phyloP scores from a whole-genome alignment of 1,140 invertebrate genomes.

The Dreissena polymorpha region DNA sequence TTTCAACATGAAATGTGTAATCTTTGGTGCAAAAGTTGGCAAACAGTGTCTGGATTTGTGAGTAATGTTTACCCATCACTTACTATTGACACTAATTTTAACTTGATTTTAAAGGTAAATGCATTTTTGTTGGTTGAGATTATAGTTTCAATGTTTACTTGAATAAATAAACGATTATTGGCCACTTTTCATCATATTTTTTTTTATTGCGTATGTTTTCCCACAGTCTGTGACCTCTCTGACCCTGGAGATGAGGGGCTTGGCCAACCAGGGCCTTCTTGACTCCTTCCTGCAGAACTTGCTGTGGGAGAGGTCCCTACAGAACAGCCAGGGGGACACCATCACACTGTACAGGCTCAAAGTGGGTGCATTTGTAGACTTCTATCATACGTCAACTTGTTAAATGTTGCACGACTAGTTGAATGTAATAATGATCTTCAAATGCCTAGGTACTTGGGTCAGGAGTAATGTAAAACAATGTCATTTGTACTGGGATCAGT shows the following conservation, averaged over 20 bases:
- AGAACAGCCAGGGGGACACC: constrained; percentile 52
- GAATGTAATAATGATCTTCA: no score
- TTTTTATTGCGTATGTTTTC: background rate
- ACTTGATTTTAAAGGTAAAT: no score
- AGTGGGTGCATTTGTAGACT: no score
- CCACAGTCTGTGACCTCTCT: constrained; percentile 71
- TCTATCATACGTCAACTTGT: no score
- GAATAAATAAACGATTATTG: background rate
- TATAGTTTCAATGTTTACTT: background rate
- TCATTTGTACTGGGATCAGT: no score
- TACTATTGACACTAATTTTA: no score
- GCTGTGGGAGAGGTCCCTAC: constrained; percentile 74
- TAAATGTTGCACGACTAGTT: no score
- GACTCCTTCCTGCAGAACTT: constrained; percentile 71
- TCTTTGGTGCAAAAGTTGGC: background rate
- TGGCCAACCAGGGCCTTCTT: constrained; percentile 58
- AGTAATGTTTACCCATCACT: no score
- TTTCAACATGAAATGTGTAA: background rate
- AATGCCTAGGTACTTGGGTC: no score
- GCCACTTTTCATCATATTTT: background rate
- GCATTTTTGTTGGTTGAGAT: no score
- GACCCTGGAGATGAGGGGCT: constrained; percentile 66
- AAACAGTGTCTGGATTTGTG: no score
- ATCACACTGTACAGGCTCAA: constrained; percentile 62
- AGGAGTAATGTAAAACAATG: no score